Percentiles rank a stretch among this genome's conserved stretches.
Evolutionary conservation across 2,113 vertebrate genomes (phyloP).

Genomic region (Lamprotornis superbus): DNA sequence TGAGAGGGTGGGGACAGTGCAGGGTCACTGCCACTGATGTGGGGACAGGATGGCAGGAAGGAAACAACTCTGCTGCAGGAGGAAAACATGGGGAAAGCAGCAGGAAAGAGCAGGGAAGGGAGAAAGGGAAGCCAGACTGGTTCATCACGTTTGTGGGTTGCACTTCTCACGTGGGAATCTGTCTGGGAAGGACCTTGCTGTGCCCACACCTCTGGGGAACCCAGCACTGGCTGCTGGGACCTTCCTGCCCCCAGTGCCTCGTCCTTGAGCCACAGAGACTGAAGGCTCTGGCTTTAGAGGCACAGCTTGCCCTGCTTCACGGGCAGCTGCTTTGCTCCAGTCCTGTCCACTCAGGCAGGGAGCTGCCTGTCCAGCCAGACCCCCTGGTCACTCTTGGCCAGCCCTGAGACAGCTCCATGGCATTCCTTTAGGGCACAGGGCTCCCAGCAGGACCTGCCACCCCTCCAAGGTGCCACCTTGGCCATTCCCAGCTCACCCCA

Average conservation of each 20-base stretch:
- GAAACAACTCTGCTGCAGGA: not conserved
- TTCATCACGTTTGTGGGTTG: accelerated
- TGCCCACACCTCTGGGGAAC: not conserved
- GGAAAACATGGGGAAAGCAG: not conserved
- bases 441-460: not conserved
- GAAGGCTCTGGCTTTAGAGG: not conserved
- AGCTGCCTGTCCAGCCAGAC: not conserved
- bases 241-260: not conserved
- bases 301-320: not conserved
- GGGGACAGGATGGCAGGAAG: not conserved
- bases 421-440: not conserved
- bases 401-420: not conserved
- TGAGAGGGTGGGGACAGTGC: not conserved
- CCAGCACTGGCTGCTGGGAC: not conserved
- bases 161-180: not conserved
- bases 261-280: not conserved
- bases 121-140: not conserved
- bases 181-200: not conserved
- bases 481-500: not conserved
- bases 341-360: not conserved
- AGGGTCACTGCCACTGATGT: not conserved
- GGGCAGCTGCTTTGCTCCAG: not conserved
- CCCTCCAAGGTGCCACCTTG: accelerated
- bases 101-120: not conserved
- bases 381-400: not conserved